Conservation (phyloP, 2,888 invertebrate genomes). For the Drosophila barbarae region DNA sequence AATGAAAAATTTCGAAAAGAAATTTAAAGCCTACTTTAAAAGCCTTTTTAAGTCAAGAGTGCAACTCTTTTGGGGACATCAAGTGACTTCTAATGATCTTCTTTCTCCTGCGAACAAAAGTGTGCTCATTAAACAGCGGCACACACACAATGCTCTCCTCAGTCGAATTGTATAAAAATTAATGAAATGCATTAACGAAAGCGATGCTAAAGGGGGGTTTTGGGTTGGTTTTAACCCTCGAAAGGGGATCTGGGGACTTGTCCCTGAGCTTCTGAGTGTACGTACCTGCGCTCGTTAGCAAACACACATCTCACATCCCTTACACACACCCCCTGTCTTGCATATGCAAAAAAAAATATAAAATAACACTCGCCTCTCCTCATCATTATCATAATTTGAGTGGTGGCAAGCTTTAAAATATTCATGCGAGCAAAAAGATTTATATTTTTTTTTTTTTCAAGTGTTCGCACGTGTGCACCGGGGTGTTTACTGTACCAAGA, state of each 20-base stretch:
- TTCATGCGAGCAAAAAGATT: conserved; percentile 61
- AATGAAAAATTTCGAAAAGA: not conserved
- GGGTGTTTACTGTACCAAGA: conserved; percentile 42
- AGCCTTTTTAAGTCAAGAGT: conserved; percentile 20
- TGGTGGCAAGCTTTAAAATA: conserved; percentile 66
- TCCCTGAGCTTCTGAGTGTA: conserved; percentile 44
- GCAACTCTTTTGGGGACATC: conserved; percentile 36
- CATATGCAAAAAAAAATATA: conserved; percentile 22
- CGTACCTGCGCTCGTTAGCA: conserved; percentile 62
- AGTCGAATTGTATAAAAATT: conserved; percentile 60
- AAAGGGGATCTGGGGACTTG: conserved; percentile 43
- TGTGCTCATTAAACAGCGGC: conserved; percentile 51
- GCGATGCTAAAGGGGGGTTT: conserved; percentile 34
- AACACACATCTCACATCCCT: conserved; percentile 7
- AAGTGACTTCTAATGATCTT: conserved; percentile 66
- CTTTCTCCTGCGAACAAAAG: conserved; percentile 34
- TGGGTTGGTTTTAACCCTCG: conserved; percentile 26
- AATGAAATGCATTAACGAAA: conserved; percentile 69
- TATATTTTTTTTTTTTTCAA: conserved; percentile 39
- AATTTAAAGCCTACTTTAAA: not conserved
- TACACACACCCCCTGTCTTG: not conserved
- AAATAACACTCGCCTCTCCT: conserved; percentile 57
- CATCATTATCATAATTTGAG: conserved; percentile 74
- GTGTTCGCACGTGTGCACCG: conserved; percentile 65
- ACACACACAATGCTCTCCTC: conserved; percentile 23